Conservation (phyloP, 2,888 invertebrate species). For the Steinernema scapterisci region DNA sequence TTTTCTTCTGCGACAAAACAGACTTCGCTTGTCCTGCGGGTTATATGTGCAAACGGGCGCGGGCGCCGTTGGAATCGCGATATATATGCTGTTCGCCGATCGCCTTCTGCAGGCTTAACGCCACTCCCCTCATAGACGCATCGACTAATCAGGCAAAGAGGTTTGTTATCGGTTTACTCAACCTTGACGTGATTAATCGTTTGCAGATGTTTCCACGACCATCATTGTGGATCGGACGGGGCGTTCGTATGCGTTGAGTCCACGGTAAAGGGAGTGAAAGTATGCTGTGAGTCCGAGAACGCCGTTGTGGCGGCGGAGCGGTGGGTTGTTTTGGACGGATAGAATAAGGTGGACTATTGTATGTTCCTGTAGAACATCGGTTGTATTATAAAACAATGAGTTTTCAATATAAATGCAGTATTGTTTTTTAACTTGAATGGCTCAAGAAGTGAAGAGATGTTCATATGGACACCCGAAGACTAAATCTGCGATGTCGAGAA, state of each 20-base stretch:
- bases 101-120: slow-evolving; percentile 43
- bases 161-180: slow-evolving; percentile 8
- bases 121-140: slow-evolving; percentile 39
- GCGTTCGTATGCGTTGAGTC: slow-evolving; percentile 3
- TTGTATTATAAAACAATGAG: neutral
- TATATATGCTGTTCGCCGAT: slow-evolving; percentile 43
- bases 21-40: slow-evolving; percentile 36
- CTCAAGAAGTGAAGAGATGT: neutral
- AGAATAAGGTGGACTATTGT: neutral
- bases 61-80: neutral
- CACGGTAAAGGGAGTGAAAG: neutral
- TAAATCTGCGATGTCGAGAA: neutral
- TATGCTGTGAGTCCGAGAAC: neutral
- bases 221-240: neutral
- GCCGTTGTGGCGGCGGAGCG: neutral
- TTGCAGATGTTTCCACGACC: slow-evolving; percentile 15
- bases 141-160: slow-evolving; percentile 45
- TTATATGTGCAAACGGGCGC: slow-evolving; percentile 36
- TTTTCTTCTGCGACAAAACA: slow-evolving; percentile 22
- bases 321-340: slow-evolving; percentile 7
- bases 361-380: too few species aligned
- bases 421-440: neutral
- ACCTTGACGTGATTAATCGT: neutral
- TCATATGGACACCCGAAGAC: neutral
- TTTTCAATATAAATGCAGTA: too few species aligned